Conservation (phyloP, 2,113 vertebrate species). For the Okapia johnstoni region DNA sequence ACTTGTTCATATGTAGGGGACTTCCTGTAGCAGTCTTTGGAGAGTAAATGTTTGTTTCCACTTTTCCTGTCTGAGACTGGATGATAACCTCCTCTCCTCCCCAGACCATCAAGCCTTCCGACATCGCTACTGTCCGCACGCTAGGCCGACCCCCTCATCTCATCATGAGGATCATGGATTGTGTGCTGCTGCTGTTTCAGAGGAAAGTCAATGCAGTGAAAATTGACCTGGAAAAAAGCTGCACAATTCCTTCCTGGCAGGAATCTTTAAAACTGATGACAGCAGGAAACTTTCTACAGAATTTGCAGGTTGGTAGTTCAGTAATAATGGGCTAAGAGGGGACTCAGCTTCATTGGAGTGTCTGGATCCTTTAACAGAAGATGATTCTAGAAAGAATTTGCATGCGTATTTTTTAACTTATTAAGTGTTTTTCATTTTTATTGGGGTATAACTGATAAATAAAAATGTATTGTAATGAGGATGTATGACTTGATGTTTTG, state of each 20-base stretch:
- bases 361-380: background rate
- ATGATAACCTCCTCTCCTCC: background rate
- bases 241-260: constrained; percentile 91
- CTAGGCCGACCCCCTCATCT: constrained; percentile 94
- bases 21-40: background rate
- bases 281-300: constrained; percentile 94
- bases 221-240: constrained; percentile 88
- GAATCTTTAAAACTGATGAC: constrained; percentile 97
- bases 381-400: background rate
- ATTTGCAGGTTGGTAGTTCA: constrained; percentile 87
- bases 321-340: accelerated
- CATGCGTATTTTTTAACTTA: background rate
- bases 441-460: background rate
- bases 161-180: constrained; percentile 99
- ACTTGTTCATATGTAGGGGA: background rate
- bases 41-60: background rate
- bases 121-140: constrained; percentile 95
- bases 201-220: constrained; percentile 88
- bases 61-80: background rate
- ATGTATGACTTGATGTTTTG: background rate
- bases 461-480: background rate
- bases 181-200: constrained; percentile 94
- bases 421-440: background rate
- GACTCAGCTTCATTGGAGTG: background rate
- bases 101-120: constrained; percentile 95